Conservation (phyloP, 2,888 invertebrate species). For the Cryptocephalus moraei region DNA sequence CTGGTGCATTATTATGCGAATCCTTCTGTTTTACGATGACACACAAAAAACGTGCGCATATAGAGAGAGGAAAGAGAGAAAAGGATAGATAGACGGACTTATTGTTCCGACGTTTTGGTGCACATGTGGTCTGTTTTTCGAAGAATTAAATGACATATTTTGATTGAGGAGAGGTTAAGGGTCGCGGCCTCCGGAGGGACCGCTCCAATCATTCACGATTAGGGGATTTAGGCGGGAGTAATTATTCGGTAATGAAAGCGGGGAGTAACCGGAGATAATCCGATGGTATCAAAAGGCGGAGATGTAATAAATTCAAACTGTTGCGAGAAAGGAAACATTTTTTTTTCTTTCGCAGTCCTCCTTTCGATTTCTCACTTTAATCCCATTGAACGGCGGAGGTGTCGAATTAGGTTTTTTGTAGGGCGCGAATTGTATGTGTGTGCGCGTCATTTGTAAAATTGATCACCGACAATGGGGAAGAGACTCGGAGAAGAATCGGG, state of each 20-base stretch:
- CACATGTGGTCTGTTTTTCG: conserved; percentile 19
- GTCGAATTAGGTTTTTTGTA: too few species aligned
- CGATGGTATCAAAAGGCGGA: too few species aligned
- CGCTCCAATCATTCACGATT: conserved; percentile 1
- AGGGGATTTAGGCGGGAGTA: background rate
- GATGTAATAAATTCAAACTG: too few species aligned
- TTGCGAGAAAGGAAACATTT: too few species aligned
- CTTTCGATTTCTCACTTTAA: too few species aligned
- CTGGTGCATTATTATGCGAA: conserved; percentile 15
- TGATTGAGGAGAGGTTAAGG: conserved; percentile 9
- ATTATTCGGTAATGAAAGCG: background rate
- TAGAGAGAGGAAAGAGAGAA: conserved; percentile 2
- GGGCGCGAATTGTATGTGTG: too few species aligned
- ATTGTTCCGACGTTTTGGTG: conserved; percentile 16
- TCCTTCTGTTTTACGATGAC: conserved; percentile 23
- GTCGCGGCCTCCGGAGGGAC: conserved; percentile 4
- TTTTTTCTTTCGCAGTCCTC: too few species aligned
- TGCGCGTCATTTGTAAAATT: too few species aligned
- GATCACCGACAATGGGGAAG: too few species aligned
- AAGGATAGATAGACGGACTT: conserved; percentile 11
- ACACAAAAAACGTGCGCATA: conserved; percentile 14
- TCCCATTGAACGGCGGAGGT: too few species aligned
- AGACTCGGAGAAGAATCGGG: too few species aligned
- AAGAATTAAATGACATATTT: conserved; percentile 15
- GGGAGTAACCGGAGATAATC: too few species aligned